Conservation (phyloP, 2,113 vertebrate species). For the Syngnathus floridae region DNA sequence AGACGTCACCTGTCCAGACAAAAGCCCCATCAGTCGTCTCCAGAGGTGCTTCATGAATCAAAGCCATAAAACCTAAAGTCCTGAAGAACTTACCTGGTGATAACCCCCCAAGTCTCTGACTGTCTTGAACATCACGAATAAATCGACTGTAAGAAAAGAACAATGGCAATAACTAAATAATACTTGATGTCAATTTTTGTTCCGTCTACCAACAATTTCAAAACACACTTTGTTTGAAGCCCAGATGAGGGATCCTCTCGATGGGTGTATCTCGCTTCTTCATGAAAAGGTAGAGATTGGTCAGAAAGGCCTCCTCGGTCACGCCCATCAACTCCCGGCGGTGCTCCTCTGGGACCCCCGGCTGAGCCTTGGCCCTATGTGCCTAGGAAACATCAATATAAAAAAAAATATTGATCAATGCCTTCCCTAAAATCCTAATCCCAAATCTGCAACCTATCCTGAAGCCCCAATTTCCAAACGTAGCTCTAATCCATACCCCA, state of each 20-base stretch:
- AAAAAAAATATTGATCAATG: neutral
- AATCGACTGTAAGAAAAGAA: constrained; percentile 61
- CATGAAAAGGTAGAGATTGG: constrained; percentile 70
- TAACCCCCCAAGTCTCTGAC: constrained; percentile 69
- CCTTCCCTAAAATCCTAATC: neutral
- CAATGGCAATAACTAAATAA: neutral
- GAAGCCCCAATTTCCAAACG: neutral
- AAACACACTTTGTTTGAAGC: constrained; percentile 73
- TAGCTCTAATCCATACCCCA: too few relatives aligned
- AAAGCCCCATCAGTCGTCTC: neutral
- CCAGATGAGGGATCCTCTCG: constrained; percentile 73
- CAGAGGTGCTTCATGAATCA: neutral
- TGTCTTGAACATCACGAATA: constrained; percentile 70
- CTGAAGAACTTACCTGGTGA: constrained; percentile 59
- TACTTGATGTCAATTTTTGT: neutral
- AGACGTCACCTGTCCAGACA: constrained; percentile 61
- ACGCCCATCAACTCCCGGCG: constrained; percentile 22
- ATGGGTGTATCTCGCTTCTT: constrained; percentile 69
- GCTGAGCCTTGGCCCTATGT: constrained; percentile 27
- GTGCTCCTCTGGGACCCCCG: constrained; percentile 10
- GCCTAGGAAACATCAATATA: constrained; percentile 10
- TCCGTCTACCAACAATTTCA: neutral
- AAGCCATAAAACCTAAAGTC: neutral
- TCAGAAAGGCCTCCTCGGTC: constrained; percentile 64
- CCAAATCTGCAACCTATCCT: neutral